A percentile compares a stretch with the other conserved stretches of the same genome.
These are phyloP conservation scores for Caenorhabditis auriculariae DNA, from an alignment of 2,888 invertebrate species.

Conservation along the genomic window DNA sequence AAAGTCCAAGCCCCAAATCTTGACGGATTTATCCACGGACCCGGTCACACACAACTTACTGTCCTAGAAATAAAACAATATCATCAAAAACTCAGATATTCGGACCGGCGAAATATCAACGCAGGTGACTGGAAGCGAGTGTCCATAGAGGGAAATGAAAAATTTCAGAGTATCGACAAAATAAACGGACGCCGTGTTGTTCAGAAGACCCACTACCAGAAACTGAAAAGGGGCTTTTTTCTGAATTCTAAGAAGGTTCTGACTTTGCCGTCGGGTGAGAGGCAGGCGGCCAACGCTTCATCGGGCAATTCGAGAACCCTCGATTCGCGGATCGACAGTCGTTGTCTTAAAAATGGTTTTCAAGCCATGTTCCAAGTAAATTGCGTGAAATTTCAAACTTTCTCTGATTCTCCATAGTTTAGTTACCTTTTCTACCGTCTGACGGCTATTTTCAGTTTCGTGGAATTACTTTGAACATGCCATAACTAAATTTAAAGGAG, in stretches of 20 bases:
- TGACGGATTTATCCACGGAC: conserved; percentile 90
- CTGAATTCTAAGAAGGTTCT: not conserved
- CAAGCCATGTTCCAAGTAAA: not conserved
- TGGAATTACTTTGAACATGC: too few relatives aligned
- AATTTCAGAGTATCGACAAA: conserved; percentile 93
- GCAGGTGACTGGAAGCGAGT: conserved; percentile 88
- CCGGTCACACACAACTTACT: conserved; percentile 83
- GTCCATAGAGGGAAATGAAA: conserved; percentile 90
- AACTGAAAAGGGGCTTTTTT: conserved; percentile 66
- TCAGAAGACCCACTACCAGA: conserved; percentile 84
- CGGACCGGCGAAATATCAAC: conserved; percentile 78
- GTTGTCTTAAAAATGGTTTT: conserved; percentile 63
- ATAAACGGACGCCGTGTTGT: conserved; percentile 91
- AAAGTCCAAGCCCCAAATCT: conserved; percentile 97
- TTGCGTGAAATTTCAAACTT: not conserved
- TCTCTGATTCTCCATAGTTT: too few relatives aligned
- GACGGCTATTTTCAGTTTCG: too few relatives aligned
- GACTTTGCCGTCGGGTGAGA: conserved; percentile 60
- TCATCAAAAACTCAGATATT: conserved; percentile 1
- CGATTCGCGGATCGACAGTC: conserved; percentile 72
- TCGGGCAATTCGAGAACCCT: conserved; percentile 85
- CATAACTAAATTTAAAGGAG: too few relatives aligned
- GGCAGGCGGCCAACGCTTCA: conserved; percentile 78
- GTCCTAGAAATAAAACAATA: conserved; percentile 52
- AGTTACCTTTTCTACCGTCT: not conserved